phyloP scores from a whole-genome alignment of 2,113 vertebrate genomes.

The Hippolais icterina region DNA sequence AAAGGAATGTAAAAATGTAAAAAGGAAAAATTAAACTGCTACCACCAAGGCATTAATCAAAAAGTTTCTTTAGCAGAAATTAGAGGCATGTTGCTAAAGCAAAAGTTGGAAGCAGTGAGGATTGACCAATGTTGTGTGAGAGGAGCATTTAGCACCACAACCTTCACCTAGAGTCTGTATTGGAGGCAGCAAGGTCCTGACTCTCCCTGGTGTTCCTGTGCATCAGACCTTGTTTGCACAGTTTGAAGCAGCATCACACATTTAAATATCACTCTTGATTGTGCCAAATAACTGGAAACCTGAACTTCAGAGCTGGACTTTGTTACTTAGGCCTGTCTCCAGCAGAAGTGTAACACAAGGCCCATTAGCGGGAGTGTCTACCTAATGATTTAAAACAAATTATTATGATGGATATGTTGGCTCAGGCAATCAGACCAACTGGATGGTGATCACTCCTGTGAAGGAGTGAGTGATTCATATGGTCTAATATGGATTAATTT shows the following conservation, averaged over 20 bases:
- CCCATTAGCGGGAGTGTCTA: not conserved
- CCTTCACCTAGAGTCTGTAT: not conserved
- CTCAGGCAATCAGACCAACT: conserved; percentile 52
- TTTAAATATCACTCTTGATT: too few relatives aligned
- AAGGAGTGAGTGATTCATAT: conserved; percentile 55
- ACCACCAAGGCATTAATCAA: not conserved
- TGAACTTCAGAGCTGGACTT: not conserved
- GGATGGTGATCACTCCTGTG: conserved; percentile 48
- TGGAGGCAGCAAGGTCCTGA: not conserved
- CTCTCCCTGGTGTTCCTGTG: not conserved
- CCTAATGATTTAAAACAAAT: conserved; percentile 60
- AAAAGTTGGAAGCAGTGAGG: not conserved
- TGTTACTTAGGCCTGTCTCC: not conserved
- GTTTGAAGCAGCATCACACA: not conserved
- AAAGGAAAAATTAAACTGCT: conserved; percentile 27
- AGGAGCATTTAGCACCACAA: not conserved
- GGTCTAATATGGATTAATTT: conserved; percentile 67
- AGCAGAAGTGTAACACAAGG: not conserved
- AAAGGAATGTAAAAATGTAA: not conserved
- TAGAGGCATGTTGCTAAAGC: not conserved
- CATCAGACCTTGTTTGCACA: not conserved
- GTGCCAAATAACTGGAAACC: not conserved
- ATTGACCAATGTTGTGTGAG: not conserved
- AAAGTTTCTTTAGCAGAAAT: conserved; percentile 13
- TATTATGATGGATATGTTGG: conserved; percentile 44